Percentiles rank a stretch among this genome's conserved stretches.
phyloP scores from a whole-genome alignment of 2,113 vertebrate genomes.

The Anhinga rufa region DNA sequence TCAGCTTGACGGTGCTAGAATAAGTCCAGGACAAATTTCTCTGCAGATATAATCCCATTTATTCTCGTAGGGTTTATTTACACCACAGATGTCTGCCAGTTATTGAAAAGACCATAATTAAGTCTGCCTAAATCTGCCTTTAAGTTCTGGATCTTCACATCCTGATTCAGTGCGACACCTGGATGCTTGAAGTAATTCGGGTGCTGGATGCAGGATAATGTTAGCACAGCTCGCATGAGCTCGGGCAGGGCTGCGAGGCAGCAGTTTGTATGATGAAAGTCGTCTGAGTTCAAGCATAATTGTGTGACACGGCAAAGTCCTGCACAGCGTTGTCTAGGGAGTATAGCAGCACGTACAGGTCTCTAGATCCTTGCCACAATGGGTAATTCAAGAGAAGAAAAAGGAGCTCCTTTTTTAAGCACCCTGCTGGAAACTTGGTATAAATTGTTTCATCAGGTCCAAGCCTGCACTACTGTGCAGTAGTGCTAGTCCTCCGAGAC shows the following conservation, averaged over 20 bases:
- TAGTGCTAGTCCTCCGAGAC: background rate
- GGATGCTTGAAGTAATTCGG: background rate
- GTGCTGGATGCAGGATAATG: background rate
- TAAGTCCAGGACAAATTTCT: background rate
- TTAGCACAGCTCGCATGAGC: background rate
- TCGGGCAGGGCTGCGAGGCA: background rate
- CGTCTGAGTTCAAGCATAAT: background rate
- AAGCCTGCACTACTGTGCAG: background rate
- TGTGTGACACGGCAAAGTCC: background rate
- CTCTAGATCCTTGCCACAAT: background rate
- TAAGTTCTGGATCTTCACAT: background rate
- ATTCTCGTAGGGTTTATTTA: background rate
- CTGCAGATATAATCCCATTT: background rate
- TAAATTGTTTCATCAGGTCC: background rate
- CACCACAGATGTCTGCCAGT: background rate
- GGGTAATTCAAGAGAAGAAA: background rate
- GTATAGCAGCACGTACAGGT: too few species aligned
- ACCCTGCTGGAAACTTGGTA: background rate
- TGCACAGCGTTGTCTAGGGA: background rate
- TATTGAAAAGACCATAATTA: background rate
- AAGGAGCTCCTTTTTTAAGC: background rate
- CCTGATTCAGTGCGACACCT: accelerated
- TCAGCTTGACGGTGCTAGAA: background rate
- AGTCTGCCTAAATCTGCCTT: background rate
- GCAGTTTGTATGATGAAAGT: background rate